phyloP scores from a whole-genome alignment of 2,888 invertebrate species.

The Synergus laeviventris region DNA sequence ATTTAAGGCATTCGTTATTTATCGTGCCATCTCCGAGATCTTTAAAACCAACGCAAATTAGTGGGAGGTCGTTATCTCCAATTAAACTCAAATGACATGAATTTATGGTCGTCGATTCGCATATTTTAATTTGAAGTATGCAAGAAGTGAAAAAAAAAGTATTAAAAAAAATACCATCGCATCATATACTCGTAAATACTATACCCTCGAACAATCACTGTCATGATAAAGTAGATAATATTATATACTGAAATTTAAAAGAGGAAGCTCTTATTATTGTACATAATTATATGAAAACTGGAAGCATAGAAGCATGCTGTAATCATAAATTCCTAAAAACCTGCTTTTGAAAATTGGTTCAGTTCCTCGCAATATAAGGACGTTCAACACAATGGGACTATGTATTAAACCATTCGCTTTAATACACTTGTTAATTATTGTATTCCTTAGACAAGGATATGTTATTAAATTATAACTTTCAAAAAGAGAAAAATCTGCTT shows the following conservation, averaged over 20 bases:
- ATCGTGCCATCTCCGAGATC: not conserved
- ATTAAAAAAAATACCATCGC: not conserved
- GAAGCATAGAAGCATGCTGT: not conserved
- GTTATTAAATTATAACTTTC: no score
- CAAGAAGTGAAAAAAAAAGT: conserved; percentile 1
- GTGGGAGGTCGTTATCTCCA: not conserved
- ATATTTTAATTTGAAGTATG: not conserved
- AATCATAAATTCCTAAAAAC: not conserved
- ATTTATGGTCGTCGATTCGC: not conserved
- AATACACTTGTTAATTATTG: no score
- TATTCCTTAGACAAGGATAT: no score
- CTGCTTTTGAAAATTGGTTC: conserved; percentile 6
- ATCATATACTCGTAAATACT: not conserved
- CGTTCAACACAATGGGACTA: not conserved
- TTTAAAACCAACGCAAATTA: not conserved
- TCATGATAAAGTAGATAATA: not conserved
- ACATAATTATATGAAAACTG: not conserved
- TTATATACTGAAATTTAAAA: not conserved
- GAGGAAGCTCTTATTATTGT: not conserved
- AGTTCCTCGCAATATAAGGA: not conserved
- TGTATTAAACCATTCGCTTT: not conserved
- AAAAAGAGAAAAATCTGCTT: no score
- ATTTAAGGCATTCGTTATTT: not conserved
- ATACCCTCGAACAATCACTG: not conserved
- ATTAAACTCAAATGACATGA: conserved; percentile 3